A percentile compares a stretch with the other conserved stretches of the same genome.
These are phyloP conservation scores for Leucosticte australis DNA, from an alignment of 2,113 vertebrate species.

Conservation along the genomic window DNA sequence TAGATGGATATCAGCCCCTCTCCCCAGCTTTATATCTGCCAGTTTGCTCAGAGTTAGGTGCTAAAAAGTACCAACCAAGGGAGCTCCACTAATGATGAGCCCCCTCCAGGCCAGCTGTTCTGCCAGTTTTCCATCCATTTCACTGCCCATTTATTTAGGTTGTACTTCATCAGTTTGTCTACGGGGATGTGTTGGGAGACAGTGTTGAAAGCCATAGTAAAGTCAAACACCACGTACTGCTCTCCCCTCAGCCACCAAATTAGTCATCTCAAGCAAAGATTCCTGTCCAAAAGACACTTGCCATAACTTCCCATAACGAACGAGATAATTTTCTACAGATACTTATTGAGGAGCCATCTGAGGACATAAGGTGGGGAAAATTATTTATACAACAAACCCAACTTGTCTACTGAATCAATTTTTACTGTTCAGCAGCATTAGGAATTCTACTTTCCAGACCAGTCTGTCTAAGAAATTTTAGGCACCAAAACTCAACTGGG, in stretches of 20 bases:
- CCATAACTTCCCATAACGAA: background rate
- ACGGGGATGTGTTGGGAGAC: background rate
- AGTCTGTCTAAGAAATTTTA: background rate
- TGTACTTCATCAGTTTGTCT: background rate
- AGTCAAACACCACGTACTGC: background rate
- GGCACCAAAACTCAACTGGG: background rate
- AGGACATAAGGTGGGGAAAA: background rate
- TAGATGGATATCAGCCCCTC: background rate
- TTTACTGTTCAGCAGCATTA: background rate
- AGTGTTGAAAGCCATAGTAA: background rate
- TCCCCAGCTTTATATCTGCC: background rate
- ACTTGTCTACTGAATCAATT: background rate
- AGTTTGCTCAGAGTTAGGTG: background rate
- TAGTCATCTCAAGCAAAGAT: background rate
- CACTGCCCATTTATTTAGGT: background rate
- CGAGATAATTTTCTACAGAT: background rate
- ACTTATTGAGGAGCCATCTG: background rate
- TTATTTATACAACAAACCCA: background rate
- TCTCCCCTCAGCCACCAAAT: background rate
- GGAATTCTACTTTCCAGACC: background rate
- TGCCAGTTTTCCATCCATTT: background rate
- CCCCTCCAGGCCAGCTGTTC: background rate
- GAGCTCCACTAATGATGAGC: background rate
- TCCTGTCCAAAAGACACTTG: background rate
- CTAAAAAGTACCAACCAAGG: background rate